Base-by-base conservation (phyloP, 37 sponge, comb jelly and placozoan species). In the Haliclona indistincta region DNA sequence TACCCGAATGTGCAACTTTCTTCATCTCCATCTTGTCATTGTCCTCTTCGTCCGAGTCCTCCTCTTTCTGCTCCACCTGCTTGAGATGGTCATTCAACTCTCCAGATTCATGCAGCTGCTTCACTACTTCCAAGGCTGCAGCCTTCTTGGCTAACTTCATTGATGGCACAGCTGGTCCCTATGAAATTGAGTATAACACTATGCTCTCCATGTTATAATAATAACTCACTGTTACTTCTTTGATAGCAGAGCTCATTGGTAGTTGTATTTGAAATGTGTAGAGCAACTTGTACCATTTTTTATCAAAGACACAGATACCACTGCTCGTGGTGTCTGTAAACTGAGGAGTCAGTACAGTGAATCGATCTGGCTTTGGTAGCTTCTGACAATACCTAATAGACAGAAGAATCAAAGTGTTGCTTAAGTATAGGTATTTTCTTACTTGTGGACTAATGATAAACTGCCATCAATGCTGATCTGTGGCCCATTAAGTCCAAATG, bases 331-430 rank as follows among this genome's bases (percentile, higher is more conserved):
- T 8, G 8, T 47, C 49, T 47, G 13, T 58, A n/a, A 86, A 86
- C 19, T 62, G 52, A 4, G 96, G 96, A 32, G 74, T 40, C 17
- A 73, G 42, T 7, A 67, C 62, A 10, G 89, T 91, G 75, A 82
- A 95, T 26, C 44, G 51, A 70, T 95, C 96, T 25, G 6, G 23
- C 23, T 74, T 66, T 39, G 95, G 91, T 2, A 95, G 79, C 83
- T 88, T 87, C 70, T 88, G 88, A 71, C 96, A 95, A 62, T 95
- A 95, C 80, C 92, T 91, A 20, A 25, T 25, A n/a, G n/a, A 25
- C 6, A 26, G n/a, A 25, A n/a, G 60, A 58, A 13, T 17, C 13
- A 47, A 13, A 8, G 13, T 70, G 38, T 1, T 29, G 11, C 29
- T n/a, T 70, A 47, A 8, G 13, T 13, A 47, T 47, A 47, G 51